Evolutionary conservation across 2,888 invertebrate species (phyloP).

Genomic region (Teleiodes luculella): DNA sequence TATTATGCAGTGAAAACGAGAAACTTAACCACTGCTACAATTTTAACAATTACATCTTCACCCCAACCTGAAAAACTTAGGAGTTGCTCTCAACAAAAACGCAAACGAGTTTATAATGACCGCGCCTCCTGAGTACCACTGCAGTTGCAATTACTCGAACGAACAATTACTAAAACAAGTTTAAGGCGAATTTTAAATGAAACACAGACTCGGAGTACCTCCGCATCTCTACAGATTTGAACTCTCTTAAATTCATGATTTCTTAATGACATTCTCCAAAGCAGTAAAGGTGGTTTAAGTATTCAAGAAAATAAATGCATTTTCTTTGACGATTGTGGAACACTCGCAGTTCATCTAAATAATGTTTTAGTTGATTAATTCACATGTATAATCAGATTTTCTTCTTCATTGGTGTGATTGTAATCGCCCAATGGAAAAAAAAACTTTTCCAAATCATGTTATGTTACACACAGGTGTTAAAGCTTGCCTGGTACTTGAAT

Average conservation of each 20-base stretch:
- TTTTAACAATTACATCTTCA: background rate
- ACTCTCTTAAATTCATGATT: slow-evolving; percentile 9
- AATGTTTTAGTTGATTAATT: no score
- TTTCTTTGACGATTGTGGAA: background rate
- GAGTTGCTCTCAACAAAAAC: slow-evolving; percentile 1
- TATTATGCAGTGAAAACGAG: background rate
- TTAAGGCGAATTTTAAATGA: slow-evolving; percentile 39
- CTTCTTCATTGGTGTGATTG: no score
- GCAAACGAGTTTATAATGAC: slow-evolving; percentile 5
- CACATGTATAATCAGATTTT: no score
- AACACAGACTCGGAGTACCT: slow-evolving; percentile 16
- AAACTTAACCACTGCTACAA: background rate
- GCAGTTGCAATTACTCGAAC: slow-evolving; percentile 32
- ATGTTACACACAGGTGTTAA: no score
- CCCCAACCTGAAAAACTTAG: background rate
- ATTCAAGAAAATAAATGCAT: background rate
- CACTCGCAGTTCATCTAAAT: no score
- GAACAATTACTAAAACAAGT: slow-evolving; percentile 40
- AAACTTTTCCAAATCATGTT: no score
- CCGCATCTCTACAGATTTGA: background rate
- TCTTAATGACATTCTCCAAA: slow-evolving; percentile 6
- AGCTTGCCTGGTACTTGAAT: no score
- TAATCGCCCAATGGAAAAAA: no score
- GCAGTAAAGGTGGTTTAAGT: background rate
- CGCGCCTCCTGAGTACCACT: slow-evolving; percentile 4